Conservation (phyloP, 2,888 invertebrate genomes). For the Hydrotaea cyrtoneurina region DNA sequence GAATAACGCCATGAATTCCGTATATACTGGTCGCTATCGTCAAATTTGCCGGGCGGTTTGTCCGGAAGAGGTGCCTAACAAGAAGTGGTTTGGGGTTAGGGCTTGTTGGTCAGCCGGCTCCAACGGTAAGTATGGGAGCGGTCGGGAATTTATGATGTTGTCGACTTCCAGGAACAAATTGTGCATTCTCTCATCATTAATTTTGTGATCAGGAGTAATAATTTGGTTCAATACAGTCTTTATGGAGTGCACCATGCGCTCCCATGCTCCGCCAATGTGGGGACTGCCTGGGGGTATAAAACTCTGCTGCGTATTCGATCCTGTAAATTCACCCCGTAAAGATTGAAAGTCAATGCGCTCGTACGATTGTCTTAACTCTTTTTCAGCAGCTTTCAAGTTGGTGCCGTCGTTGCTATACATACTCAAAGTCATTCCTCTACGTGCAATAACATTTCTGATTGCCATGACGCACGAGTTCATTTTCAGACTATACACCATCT, state of each 20-base stretch:
- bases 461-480: no score
- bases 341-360: conserved; percentile 4
- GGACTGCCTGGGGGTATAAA: conserved; percentile 54
- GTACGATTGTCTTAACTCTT: conserved; percentile 35
- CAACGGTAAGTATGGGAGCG: conserved; percentile 63
- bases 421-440: conserved; percentile 24
- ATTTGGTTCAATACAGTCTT: conserved; percentile 47
- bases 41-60: conserved; percentile 64
- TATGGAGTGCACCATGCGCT: conserved; percentile 45
- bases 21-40: conserved; percentile 53
- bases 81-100: no score
- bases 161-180: conserved; percentile 56
- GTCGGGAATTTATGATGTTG: no score
- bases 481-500: conserved; percentile 40
- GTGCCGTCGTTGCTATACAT: conserved; percentile 50
- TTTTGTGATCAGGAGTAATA: conserved; percentile 30
- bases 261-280: no score
- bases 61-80: conserved; percentile 62
- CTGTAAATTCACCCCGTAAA: conserved; percentile 22
- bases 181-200: conserved; percentile 40
- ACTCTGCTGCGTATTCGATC: conserved; percentile 1
- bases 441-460: conserved; percentile 45
- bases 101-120: conserved; percentile 70
- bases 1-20: conserved; percentile 71
- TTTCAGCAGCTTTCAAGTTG: conserved; percentile 36